These are phyloP conservation scores for Aphelenchoides fujianensis DNA, from an alignment of 1,140 invertebrate genomes.

Conservation along the genomic window DNA sequence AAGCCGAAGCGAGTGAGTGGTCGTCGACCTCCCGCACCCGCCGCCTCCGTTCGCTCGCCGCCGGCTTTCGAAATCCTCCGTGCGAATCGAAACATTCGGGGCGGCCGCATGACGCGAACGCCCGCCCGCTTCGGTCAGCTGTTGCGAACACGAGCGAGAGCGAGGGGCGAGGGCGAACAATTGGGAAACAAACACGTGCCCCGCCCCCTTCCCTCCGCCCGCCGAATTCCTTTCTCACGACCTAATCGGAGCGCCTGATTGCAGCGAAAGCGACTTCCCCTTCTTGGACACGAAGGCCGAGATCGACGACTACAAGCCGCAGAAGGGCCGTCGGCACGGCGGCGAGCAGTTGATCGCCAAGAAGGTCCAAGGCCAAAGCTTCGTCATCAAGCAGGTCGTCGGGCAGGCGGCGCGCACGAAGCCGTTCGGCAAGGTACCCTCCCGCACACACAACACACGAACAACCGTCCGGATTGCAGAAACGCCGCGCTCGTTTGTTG, in stretches of 20 bases:
- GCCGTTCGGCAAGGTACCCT: conserved; percentile 15
- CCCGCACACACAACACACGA: too few relatives aligned
- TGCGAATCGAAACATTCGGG: neutral
- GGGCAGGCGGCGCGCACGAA: neutral
- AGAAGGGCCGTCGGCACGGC: conserved; percentile 26
- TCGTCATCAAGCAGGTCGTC: conserved; percentile 22
- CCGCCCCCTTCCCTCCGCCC: too few relatives aligned
- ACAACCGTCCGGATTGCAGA: too few relatives aligned
- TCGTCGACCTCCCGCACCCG: too few relatives aligned
- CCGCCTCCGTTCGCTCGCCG: too few relatives aligned
- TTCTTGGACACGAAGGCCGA: conserved; percentile 23
- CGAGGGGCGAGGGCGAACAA: too few relatives aligned
- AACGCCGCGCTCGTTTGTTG: conserved; percentile 25
- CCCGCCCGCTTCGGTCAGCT: neutral
- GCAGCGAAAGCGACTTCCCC: conserved; percentile 26
- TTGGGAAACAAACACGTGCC: neutral
- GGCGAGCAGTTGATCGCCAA: conserved; percentile 16
- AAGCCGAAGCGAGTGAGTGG: neutral
- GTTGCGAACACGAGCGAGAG: neutral
- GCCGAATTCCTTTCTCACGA: neutral
- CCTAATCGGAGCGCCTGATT: too few relatives aligned
- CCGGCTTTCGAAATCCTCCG: neutral
- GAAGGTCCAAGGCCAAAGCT: conserved; percentile 21
- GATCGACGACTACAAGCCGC: conserved; percentile 13
- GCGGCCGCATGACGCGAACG: neutral